These are phyloP conservation scores for Elgaria multicarinata DNA, from an alignment of 2,113 vertebrate species.

Conservation along the genomic window DNA sequence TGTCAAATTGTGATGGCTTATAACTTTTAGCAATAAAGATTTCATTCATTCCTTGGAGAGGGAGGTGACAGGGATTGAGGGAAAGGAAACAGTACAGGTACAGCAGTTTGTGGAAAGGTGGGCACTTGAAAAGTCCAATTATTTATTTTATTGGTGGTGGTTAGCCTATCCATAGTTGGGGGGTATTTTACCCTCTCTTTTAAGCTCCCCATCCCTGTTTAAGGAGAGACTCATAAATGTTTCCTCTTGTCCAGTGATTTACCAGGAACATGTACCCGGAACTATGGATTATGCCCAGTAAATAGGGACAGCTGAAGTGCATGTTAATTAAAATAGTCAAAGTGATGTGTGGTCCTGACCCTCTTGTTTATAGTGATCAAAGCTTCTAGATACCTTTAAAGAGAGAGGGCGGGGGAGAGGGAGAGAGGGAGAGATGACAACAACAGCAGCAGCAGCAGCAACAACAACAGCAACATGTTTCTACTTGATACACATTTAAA, in stretches of 20 bases:
- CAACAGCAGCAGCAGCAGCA: neutral
- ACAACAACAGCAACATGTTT: neutral
- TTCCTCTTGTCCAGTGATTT: neutral
- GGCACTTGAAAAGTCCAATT: no score
- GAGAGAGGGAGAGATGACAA: no score
- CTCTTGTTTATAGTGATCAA: constrained; percentile 48
- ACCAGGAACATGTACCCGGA: neutral
- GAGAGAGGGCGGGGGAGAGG: constrained; percentile 20
- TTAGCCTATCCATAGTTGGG: no score
- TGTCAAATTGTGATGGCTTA: no score
- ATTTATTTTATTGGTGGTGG: no score
- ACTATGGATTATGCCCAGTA: neutral
- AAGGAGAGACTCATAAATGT: neutral
- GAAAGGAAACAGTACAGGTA: neutral
- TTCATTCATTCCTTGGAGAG: neutral
- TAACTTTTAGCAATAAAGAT: no score
- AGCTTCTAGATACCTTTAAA: neutral
- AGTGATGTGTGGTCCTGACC: neutral
- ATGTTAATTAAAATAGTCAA: neutral
- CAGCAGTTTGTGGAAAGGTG: neutral
- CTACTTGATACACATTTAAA: constrained; percentile 20
- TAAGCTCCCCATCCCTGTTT: neutral
- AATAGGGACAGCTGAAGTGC: neutral
- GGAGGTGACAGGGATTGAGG: neutral
- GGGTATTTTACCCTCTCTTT: no score